These are phyloP conservation scores for Lophius americanus DNA, from an alignment of 2,797 vertebrate species.

Conservation along the genomic window DNA sequence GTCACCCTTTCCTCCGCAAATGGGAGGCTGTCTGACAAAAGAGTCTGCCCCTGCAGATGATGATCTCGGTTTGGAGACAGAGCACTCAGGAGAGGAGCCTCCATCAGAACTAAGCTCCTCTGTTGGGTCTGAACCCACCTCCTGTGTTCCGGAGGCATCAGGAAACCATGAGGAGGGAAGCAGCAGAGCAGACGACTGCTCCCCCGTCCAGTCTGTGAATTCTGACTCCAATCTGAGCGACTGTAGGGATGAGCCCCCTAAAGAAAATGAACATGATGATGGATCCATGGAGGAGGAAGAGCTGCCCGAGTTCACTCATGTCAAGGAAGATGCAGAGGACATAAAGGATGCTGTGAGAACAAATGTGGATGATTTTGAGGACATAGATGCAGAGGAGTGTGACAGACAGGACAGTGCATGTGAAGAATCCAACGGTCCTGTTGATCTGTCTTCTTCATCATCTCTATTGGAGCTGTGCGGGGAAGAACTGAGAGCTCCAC, in stretches of 20 bases:
- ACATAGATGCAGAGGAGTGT: conserved; percentile 73
- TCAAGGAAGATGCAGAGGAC: conserved; percentile 54
- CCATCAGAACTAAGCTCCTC: conserved; percentile 74
- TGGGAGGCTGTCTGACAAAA: conserved; percentile 86
- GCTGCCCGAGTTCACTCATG: conserved; percentile 82
- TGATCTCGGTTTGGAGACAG: conserved; percentile 79
- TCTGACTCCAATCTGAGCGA: conserved; percentile 71
- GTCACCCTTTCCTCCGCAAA: conserved; percentile 82
- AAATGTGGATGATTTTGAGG: conserved; percentile 75
- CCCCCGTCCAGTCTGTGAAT: conserved; percentile 62
- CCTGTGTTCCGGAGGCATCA: conserved; percentile 64
- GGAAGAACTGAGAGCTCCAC: conserved; percentile 76
- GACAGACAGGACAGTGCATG: conserved; percentile 69
- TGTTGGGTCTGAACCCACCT: conserved; percentile 66
- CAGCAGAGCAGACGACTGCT: conserved; percentile 60
- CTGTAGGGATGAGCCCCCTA: conserved; percentile 70
- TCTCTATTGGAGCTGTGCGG: conserved; percentile 73
- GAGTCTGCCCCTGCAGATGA: conserved; percentile 81
- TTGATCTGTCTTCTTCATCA: conserved; percentile 73
- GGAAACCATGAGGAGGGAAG: conserved; percentile 64
- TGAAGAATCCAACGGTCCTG: conserved; percentile 64
- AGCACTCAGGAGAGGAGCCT: conserved; percentile 79
- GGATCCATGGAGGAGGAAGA: conserved; percentile 89
- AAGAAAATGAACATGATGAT: conserved; percentile 87
- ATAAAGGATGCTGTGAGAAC: conserved; percentile 46